Evolutionary conservation across 2,113 vertebrate genomes (phyloP).

Genomic region (Ifrita kowaldi): DNA sequence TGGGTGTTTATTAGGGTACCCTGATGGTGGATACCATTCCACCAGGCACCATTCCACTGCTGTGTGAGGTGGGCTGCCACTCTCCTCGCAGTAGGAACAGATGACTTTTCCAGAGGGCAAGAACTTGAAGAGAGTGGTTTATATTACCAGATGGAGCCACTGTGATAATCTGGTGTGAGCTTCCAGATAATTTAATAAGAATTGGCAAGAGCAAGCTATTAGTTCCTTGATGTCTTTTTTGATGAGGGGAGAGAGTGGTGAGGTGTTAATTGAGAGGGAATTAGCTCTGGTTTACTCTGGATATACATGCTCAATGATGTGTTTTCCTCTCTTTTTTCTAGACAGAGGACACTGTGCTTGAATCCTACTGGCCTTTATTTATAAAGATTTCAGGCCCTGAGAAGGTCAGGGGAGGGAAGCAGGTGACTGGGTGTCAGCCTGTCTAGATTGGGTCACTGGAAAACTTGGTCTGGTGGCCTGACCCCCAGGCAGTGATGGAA

Average conservation of each 20-base stretch:
- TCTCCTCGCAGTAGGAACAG: not conserved
- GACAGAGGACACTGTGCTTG: not conserved
- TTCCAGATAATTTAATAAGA: constrained; percentile 1
- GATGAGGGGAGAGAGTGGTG: not conserved
- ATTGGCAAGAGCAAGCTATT: not conserved
- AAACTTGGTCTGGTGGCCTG: not conserved
- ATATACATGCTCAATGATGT: not conserved
- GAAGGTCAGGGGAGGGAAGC: not conserved
- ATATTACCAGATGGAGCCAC: not conserved
- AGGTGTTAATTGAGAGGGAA: constrained; percentile 17
- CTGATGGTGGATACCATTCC: fast-evolving
- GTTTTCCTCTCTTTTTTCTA: not conserved
- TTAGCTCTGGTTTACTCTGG: not conserved
- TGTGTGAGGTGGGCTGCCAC: not conserved
- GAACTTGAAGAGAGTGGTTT: not conserved
- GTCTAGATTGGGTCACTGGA: not conserved
- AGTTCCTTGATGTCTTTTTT: not conserved
- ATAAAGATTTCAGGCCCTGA: not conserved
- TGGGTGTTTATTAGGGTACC: not conserved
- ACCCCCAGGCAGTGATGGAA: not conserved
- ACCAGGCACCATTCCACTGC: not conserved
- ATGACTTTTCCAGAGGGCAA: not conserved
- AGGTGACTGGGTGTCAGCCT: not conserved
- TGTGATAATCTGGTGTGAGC: not conserved
- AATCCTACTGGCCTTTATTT: not conserved